Base-by-base conservation (phyloP, 1,140 invertebrate genomes). In the Trissolcus basalis region DNA sequence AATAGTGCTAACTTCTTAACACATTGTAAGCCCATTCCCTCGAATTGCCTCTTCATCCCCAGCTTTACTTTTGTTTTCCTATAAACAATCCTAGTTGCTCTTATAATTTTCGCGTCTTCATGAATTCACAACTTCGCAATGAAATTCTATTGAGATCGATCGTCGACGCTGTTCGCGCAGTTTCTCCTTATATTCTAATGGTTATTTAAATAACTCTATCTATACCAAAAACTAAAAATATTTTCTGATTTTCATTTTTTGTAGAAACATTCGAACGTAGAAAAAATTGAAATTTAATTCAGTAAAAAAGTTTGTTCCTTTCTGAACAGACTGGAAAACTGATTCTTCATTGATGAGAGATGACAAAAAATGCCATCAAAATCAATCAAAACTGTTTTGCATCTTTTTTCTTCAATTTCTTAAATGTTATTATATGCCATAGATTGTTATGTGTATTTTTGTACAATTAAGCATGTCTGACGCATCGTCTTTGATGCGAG, bases 1-100 rank as follows among this genome's bases (percentile, higher is more conserved):
- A 73, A 71, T 67, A 70, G 77, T 16, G 63, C 68, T 49, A 74
- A 71, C 77, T 70, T 74, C 70, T 74, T 73, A 70, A 73, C 75
- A 77, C 75, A 59, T 72, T 77, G 67, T 72, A 72, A 77, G 65
- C 73, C 44, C 73, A 54, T 13, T 45, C 44, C 54, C 55, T 55
- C 54, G 48, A 51, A 43, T 54, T 49, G 27, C 14, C 15, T 55
- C 51, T 39, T 39, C 54, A 14, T 1, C 47, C 12, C 55, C 43
- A 50, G 39, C 49, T 67, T 74, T 63, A 61, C 58, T 75, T 58
- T 75, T 68, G 58, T 61, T 59, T 48, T 45, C 32, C 43, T 27
- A 27, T n/a, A 64, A 75, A 75, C 63, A 75, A 75, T 68, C 39
- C 45, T 6, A 61, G 51, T 74, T n/a, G 50, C 50, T 64, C 61